Base-by-base conservation (phyloP, 2,113 vertebrate genomes). In the Calidris pugnax region DNA sequence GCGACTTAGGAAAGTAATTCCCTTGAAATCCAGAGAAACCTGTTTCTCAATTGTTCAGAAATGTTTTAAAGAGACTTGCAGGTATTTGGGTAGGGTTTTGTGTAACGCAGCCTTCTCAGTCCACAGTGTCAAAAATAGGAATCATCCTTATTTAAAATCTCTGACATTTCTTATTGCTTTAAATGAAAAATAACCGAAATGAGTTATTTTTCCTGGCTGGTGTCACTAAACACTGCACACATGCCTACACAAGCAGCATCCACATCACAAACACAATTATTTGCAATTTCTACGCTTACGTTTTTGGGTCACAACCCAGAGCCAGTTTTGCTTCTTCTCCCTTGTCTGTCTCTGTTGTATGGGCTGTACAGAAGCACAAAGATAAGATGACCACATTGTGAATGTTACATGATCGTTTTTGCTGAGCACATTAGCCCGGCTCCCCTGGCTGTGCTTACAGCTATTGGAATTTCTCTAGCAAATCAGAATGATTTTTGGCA, bases 401-500 rank as follows among this genome's bases (percentile, higher is more conserved):
- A 93, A 21, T 2, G 6, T 37, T 59, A 28, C 73, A 24, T 0
- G 9, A 22, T 35, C 23, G 17, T 57, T 75, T 48, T 9, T 87
- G 85, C 90, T 59, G 78, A 43, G 15, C 85, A 6, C 73, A n/a
- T 27, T 85, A 93, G 89, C 43, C 53, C 0, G 0, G 47, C 51
- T 96, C 80, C 88, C 83, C 73, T 27, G 80, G 85, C 74, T 76
- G 57, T 95, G 88, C 90, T 92, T 26, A 13, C 73, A 95, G 90
- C 66, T 60, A 8, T 41, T 73, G 95, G 77, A 73, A 87, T 72
- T 87, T 27, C 96, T 91, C 86, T 62, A 39, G 74, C 17, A 85
- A 82, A 69, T 28, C 92, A 67, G 43, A 93, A 68, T 68, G n/a
- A 72, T 53, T 76, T 43, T 76, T 96, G 97, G 94, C 92, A 95